phyloP scores from a whole-genome alignment of 2,888 invertebrate genomes.

The Chloroclystis v-ata region DNA sequence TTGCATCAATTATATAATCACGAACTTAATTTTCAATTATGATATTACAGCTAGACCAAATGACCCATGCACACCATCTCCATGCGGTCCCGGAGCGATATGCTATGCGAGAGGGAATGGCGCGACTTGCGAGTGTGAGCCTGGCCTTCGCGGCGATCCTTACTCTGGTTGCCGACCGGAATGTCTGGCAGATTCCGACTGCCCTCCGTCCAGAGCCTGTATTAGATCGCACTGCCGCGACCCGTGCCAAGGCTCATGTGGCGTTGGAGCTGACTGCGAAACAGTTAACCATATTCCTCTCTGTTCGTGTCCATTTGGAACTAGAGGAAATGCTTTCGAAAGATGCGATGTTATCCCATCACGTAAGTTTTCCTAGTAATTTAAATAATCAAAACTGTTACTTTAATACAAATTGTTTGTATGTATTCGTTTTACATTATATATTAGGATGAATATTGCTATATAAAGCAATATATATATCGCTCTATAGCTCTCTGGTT shows the following conservation, averaged over 20 bases:
- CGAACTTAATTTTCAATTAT: slow-evolving; percentile 9
- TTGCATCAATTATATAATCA: slow-evolving; percentile 8
- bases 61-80: slow-evolving; percentile 91
- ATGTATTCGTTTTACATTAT: too few relatives aligned
- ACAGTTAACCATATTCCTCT: slow-evolving; percentile 84
- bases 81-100: slow-evolving; percentile 89
- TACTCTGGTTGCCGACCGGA: slow-evolving; percentile 88
- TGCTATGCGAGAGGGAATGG: slow-evolving; percentile 84
- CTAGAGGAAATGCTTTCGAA: slow-evolving; percentile 81
- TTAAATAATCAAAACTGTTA: background rate
- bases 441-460: too few relatives aligned
- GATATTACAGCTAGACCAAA: slow-evolving; percentile 62
- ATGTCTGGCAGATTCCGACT: slow-evolving; percentile 93
- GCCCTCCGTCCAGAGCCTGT: slow-evolving; percentile 88
- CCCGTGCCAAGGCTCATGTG: slow-evolving; percentile 90
- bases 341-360: slow-evolving; percentile 72
- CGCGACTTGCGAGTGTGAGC: slow-evolving; percentile 85
- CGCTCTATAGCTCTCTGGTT: too few relatives aligned
- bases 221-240: slow-evolving; percentile 90
- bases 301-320: slow-evolving; percentile 86
- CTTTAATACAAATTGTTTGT: too few relatives aligned
- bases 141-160: slow-evolving; percentile 86
- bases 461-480: too few relatives aligned
- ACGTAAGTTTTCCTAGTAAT: slow-evolving; percentile 44
- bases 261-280: slow-evolving; percentile 87